These are phyloP conservation scores for Ostrea edulis DNA, from an alignment of 1,140 invertebrate genomes.

Conservation along the genomic window DNA sequence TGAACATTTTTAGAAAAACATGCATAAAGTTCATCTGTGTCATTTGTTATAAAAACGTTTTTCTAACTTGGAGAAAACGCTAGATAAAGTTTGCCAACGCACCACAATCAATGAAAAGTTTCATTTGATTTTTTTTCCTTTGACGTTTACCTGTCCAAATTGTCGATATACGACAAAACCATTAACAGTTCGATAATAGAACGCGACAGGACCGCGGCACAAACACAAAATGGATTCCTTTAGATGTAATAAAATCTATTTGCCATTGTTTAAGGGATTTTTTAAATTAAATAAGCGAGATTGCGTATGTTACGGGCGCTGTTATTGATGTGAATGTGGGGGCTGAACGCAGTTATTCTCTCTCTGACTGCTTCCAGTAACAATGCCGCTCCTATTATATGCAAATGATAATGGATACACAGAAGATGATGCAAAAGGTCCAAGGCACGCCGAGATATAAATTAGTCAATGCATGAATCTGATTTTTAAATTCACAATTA, in stretches of 20 bases:
- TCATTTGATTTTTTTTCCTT: not conserved
- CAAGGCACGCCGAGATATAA: too few species aligned
- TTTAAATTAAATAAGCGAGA: not conserved
- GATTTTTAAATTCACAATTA: too few species aligned
- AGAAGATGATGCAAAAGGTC: too few species aligned
- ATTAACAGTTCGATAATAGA: not conserved
- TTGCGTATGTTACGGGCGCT: not conserved
- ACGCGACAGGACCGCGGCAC: not conserved
- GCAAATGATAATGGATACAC: not conserved
- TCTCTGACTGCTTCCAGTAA: not conserved
- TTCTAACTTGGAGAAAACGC: not conserved
- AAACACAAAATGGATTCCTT: not conserved
- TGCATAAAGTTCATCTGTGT: too few species aligned
- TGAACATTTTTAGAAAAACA: too few species aligned
- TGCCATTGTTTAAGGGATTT: constrained; percentile 6
- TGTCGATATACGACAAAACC: constrained; percentile 13
- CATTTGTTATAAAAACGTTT: not conserved
- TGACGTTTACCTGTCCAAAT: not conserved
- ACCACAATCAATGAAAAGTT: not conserved
- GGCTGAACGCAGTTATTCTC: not conserved
- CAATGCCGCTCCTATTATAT: not conserved
- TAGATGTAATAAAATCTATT: not conserved
- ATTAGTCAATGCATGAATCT: too few species aligned
- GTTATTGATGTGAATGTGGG: not conserved
- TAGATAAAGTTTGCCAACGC: not conserved